These are phyloP conservation scores for Alsophila aescularia DNA, from an alignment of 2,888 invertebrate species.

Conservation along the genomic window DNA sequence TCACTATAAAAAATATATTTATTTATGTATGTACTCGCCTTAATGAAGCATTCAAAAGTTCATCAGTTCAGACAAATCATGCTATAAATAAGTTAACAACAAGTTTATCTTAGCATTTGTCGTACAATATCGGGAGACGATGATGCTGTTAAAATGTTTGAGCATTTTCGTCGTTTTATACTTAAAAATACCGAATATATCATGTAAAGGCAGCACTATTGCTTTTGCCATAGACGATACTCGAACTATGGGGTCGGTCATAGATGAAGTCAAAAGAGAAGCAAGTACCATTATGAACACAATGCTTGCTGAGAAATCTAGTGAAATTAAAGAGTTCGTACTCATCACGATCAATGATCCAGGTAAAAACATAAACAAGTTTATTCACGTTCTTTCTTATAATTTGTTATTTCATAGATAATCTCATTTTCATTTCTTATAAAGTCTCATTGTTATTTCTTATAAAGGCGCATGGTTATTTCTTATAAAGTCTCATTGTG, in stretches of 20 bases:
- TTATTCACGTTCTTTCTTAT: too few species aligned
- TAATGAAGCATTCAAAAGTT: too few species aligned
- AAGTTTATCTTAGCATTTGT: too few species aligned
- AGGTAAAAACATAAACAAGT: too few species aligned
- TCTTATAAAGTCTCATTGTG: too few species aligned
- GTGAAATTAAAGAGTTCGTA: slow-evolving; percentile 46
- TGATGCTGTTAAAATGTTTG: slow-evolving; percentile 5
- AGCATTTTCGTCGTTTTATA: not conserved
- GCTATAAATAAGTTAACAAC: too few species aligned
- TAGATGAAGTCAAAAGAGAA: slow-evolving; percentile 38
- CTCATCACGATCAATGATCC: slow-evolving; percentile 55
- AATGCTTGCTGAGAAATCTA: slow-evolving; percentile 40
- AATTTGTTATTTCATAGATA: not conserved
- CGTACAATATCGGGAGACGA: not conserved
- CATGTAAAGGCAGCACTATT: slow-evolving; percentile 41
- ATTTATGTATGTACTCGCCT: too few species aligned
- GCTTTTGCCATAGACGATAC: slow-evolving; percentile 53
- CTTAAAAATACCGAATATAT: slow-evolving; percentile 22
- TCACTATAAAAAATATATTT: too few species aligned
- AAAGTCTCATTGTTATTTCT: too few species aligned
- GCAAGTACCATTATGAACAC: slow-evolving; percentile 41
- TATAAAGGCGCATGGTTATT: too few species aligned
- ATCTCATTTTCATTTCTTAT: too few species aligned
- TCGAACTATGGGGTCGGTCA: slow-evolving; percentile 42
- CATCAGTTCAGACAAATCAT: too few species aligned